Percentiles rank a stretch among this genome's conserved stretches.
These are phyloP conservation scores for Ectropis crepuscularia DNA, from an alignment of 2,888 invertebrate species.

Conservation along the genomic window DNA sequence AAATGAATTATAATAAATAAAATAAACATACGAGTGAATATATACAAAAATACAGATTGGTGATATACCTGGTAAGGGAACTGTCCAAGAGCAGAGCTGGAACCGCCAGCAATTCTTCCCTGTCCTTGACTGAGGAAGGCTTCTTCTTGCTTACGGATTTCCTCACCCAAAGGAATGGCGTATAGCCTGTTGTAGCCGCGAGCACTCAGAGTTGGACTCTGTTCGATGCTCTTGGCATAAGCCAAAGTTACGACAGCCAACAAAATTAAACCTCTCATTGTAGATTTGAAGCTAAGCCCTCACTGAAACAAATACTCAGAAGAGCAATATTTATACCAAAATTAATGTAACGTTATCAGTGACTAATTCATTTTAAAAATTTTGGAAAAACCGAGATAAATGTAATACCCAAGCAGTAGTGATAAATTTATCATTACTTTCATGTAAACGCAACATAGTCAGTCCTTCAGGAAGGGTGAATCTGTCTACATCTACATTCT, in stretches of 20 bases:
- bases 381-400: too few relatives aligned
- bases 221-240: slow-evolving; percentile 23
- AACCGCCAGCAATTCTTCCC: slow-evolving; percentile 45
- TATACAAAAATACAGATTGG: neutral
- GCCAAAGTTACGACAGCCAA: slow-evolving; percentile 15
- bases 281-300: slow-evolving; percentile 1
- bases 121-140: slow-evolving; percentile 5
- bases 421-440: too few relatives aligned
- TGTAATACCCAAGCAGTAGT: too few relatives aligned
- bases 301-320: neutral
- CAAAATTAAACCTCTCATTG: slow-evolving; percentile 14
- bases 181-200: slow-evolving; percentile 9
- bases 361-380: slow-evolving; percentile 2
- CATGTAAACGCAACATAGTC: too few relatives aligned
- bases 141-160: slow-evolving; percentile 31
- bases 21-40: neutral
- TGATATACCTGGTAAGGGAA: slow-evolving; percentile 43
- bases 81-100: slow-evolving; percentile 31
- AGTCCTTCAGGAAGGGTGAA: too few relatives aligned
- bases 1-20: too few relatives aligned
- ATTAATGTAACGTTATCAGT: neutral
- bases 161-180: slow-evolving; percentile 21
- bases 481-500: too few relatives aligned
- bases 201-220: slow-evolving; percentile 12
- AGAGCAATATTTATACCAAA: slow-evolving; percentile 6